Evolutionary conservation across 1,140 invertebrate genomes (phyloP), one percentile per base, ranked within the genome.

Genomic region (Lepidotrigona ventralis): DNA sequence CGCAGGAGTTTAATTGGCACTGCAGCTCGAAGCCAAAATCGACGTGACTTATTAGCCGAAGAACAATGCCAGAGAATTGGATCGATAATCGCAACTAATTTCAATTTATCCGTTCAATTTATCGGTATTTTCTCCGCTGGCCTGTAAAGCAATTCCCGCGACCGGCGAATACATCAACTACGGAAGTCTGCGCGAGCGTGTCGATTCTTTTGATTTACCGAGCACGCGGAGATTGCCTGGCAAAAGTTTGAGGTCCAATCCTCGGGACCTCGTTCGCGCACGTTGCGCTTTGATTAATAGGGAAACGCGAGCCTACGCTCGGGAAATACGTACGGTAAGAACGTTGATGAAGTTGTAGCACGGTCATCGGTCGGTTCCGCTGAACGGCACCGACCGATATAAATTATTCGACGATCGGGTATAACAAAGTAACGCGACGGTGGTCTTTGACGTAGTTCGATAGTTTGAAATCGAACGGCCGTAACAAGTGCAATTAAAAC

Each of bases 11-110:
- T 60, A 33, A 81, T 81, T 33, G 19, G 26, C 29, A 9, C 39
- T n/a, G 23, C n/a, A 26, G 12, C 21, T 14, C 11, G 1, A 17
- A 39, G 15, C 1, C 11, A 11, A 17, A 29, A 17, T 15, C 46
- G 6, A 54, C 21, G 70, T 33, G 26, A 19, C 58, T 26, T 64
- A 46, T 19, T 9, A 9, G 9, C 11, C 23, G 11, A 8, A 14
- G 15, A 39, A 33, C 21, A 54, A 17, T 2, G 26, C n/a, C 5
- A 8, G 46, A 46, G 17, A 39, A 3, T 51, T 21, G 56, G 51
- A 64, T 68, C 39, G 88, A 87, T 86, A 85, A 92, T 91, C 88
- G 88, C 85, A 81, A 80, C 85, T 91, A 90, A 91, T 90, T 91
- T 86, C 88, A 86, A 92, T 91, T 91, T 88, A 92, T 91, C 84